These are phyloP conservation scores for Poeciliopsis turneri DNA, from an alignment of 2,797 vertebrate genomes.

Conservation along the genomic window DNA sequence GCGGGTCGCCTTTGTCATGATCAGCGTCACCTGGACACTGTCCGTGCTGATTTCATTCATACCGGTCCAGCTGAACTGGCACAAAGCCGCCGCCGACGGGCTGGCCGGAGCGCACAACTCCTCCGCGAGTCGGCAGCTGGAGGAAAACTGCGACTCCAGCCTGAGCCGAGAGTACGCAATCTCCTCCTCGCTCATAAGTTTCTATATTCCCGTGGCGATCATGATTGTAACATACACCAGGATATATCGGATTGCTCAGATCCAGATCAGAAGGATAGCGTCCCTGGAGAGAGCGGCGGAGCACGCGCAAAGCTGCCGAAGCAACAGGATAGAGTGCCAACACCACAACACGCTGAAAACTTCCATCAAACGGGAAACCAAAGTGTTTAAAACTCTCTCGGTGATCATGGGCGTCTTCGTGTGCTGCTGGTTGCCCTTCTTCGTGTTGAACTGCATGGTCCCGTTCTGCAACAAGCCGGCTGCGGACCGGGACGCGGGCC, in stretches of 20 bases:
- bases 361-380: constrained; percentile 91
- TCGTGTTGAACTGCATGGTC: constrained; percentile 93
- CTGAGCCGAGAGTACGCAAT: constrained; percentile 93
- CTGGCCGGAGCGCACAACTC: constrained; percentile 55
- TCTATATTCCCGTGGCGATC: constrained; percentile 95
- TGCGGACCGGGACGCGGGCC: constrained; percentile 73
- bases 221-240: constrained; percentile 96
- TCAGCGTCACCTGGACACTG: constrained; percentile 89
- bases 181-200: constrained; percentile 95
- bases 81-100: constrained; percentile 77
- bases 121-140: constrained; percentile 43
- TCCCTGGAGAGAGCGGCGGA: constrained; percentile 91
- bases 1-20: constrained; percentile 89
- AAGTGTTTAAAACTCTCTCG: constrained; percentile 94
- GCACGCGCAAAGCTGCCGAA: constrained; percentile 88
- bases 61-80: constrained; percentile 95
- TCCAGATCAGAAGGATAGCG: constrained; percentile 90
- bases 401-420: constrained; percentile 97
- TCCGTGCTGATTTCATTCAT: constrained; percentile 96
- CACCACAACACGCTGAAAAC: constrained; percentile 85
- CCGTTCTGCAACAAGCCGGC: constrained; percentile 88
- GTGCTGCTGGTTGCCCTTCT: constrained; percentile 96
- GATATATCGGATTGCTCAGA: constrained; percentile 93
- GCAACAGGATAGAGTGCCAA: constrained; percentile 79
- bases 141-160: constrained; percentile 89